Evolutionary conservation across 2,797 vertebrate species (phyloP), one percentile per base, ranked within the genome.

Genomic region (Parambassis ranga): DNA sequence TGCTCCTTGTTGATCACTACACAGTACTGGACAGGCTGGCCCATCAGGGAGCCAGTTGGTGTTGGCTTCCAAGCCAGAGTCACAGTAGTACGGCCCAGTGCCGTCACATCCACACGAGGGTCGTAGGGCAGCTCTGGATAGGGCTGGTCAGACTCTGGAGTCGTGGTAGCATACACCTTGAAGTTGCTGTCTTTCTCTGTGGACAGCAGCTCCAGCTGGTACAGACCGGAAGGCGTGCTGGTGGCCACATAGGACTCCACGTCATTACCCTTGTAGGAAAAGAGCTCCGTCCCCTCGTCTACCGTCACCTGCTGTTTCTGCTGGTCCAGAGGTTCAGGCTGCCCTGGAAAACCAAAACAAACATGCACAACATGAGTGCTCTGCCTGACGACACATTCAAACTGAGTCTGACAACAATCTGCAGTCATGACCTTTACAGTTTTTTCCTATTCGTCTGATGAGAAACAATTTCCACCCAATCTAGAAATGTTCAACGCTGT

Each of bases 181-280:
- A 98, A 97, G 84, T 97, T 93, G 26, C 97, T 98, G 86, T 99
- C 98, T 65, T 98, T 99, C 91, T 99, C 98, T 1, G 97, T 98
- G 1, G 96, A 98, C 71, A 99, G 90, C 23, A 99, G 89, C 73
- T 99, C 96, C 81, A 99, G 79, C 60, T 96, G 96, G 81, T 99
- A 99, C 38, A 99, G 91, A 47, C 98, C 98, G 1, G 98, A 95
- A 0, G 96, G 92, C 1, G 97, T 94, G 71, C 94, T 97, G 10
- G 95, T 91, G 39, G 97, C 93, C 30, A 94, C 68, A 10, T 97
- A 99, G 14, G 94, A 95, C 76, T 99, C 98, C 56, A 99, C 97
- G 0, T 98, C 97, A 0, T 99, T 99, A 30, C 97, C 98, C 85
- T 95, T 98, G 86, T 99, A 99, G 71, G 94, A 93, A 79, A 98